Base-by-base conservation (phyloP, 2,888 invertebrate genomes). In the Colletes collaris region DNA sequence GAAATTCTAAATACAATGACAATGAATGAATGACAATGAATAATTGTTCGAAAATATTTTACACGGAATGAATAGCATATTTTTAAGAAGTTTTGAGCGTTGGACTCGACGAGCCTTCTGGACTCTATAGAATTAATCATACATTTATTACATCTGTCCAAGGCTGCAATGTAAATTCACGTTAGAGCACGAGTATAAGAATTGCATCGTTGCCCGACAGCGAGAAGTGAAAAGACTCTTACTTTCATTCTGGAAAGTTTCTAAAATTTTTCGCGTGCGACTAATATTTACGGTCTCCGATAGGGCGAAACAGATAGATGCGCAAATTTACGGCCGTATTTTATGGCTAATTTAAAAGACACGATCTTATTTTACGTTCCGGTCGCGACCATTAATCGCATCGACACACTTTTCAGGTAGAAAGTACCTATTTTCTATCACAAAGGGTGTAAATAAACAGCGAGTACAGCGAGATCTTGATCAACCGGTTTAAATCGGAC, bases 161-260 rank as follows among this genome's bases (percentile, higher is more conserved):
- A 35, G 40, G 3, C 59, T 16, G 16, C 13, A n/a, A 8, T 44
- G 16, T 16, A 8, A 27, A n/a, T 16, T 11, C 8, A 27, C 27
- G 13, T 19, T 8, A n/a, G n/a, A 13, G 27, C 52, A 70, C 13
- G 49, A 10, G 11, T 52, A 50, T 27, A 52, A 11, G 65, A 69
- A 72, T 68, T 59, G 64, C 74, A 58, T 55, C 60, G 55, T 78
- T 86, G 89, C 88, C 88, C 84, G 89, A 86, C 85, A 85, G 90
- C 90, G 85, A 89, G 91, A 91, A 91, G 91, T 90, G 83, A 83
- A 87, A 89, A 90, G 84, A 87, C 89, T 89, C 86, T 91, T 88
- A 84, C 90, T 91, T 79, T 90, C 83, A 74, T 83, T 73, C 58
- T 73, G 82, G 59, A 83, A 80, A 90, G 85, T 91, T 90, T 91